These are phyloP conservation scores for Tragelaphus buxtoni DNA, from an alignment of 2,113 vertebrate species.

Conservation along the genomic window DNA sequence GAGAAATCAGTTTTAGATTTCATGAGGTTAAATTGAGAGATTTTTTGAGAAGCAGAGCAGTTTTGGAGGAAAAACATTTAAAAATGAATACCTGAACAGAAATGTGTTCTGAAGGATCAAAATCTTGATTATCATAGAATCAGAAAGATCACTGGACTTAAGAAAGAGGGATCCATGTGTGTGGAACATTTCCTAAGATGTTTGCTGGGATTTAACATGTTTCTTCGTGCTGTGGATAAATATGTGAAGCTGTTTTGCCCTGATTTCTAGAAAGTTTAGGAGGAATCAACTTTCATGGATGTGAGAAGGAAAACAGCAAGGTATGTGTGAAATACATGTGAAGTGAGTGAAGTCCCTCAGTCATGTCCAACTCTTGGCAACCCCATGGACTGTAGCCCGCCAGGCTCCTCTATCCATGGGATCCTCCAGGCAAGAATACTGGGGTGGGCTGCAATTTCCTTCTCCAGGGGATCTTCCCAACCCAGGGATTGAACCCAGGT, in stretches of 20 bases:
- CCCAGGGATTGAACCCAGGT: rapidly evolving
- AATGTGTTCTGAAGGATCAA: neutral
- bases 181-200: neutral
- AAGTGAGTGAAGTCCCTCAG: neutral
- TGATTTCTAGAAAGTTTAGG: neutral
- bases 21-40: neutral
- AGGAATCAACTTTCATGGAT: neutral
- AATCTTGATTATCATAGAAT: neutral
- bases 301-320: neutral
- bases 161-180: neutral
- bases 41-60: neutral
- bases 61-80: neutral
- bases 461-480: no score
- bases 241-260: neutral
- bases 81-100: neutral
- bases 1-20: neutral
- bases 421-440: no score
- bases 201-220: neutral
- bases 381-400: rapidly evolving
- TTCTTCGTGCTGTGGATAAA: neutral
- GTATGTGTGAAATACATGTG: neutral
- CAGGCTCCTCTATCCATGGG: no score
- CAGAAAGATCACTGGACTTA: neutral
- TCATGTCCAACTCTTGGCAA: rapidly evolving
- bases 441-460: no score